phyloP scores from a whole-genome alignment of 2,113 vertebrate species.

The Nannobrachium achirus region DNA sequence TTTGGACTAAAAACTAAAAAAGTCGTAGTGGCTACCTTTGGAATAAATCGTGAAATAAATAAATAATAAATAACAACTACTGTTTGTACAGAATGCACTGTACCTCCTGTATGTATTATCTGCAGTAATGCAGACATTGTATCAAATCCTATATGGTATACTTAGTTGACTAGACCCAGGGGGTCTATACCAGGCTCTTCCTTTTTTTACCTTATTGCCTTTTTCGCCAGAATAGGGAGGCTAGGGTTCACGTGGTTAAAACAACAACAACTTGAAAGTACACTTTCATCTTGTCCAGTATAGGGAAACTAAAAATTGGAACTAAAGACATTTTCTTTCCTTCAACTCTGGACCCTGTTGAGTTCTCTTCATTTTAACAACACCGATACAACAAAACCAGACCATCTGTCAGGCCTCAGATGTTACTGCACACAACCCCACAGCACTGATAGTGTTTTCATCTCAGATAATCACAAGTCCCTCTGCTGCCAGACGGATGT shows the following conservation, averaged over 20 bases:
- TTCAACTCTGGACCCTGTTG: conserved; percentile 12
- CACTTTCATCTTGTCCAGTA: conserved; percentile 10
- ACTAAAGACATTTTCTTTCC: conserved; percentile 9
- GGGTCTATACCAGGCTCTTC: too few species aligned
- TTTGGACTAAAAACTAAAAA: conserved; percentile 2
- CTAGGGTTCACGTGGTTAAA: background rate
- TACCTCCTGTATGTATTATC: too few species aligned
- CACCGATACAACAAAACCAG: background rate
- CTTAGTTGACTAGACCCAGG: too few species aligned
- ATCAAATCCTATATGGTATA: too few species aligned
- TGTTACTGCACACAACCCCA: conserved; percentile 15
- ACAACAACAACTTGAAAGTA: conserved; percentile 19
- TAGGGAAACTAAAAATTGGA: conserved; percentile 11
- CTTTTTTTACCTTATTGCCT: background rate
- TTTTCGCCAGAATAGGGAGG: background rate
- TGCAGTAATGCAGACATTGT: too few species aligned
- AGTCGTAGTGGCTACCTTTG: too few species aligned
- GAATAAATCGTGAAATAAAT: too few species aligned
- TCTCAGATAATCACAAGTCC: conserved; percentile 51
- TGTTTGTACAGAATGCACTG: too few species aligned
- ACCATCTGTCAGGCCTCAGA: conserved; percentile 35
- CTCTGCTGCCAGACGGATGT: conserved; percentile 24
- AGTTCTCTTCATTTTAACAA: conserved; percentile 17
- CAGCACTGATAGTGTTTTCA: conserved; percentile 46
- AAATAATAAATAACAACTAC: too few species aligned